Base-by-base conservation (phyloP, 2,113 vertebrate genomes). In the Microtus montanus region DNA sequence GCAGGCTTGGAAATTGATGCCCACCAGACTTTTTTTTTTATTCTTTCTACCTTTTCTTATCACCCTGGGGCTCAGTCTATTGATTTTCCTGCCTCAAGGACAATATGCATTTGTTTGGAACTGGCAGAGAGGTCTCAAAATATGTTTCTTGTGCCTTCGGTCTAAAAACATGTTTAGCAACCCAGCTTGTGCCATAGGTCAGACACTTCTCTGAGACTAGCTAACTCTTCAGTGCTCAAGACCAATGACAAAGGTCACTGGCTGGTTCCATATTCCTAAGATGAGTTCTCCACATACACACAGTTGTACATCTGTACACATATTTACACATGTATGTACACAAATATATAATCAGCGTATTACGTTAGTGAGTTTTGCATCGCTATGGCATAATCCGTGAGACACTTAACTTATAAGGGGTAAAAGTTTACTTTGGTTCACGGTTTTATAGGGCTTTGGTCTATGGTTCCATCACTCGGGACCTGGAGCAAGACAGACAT, bases 121-220 rank as follows among this genome's bases (percentile, higher is more conserved):
- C 49, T 86, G 1, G 17, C 41, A 73, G 63, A 64, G 26, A 95
- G 66, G 11, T 38, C 79, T 95, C 41, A 49, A 87, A 68, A 83
- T 41, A 82, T 28, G 35, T 41, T 64, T 8, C 30, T 64, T 70
- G 20, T 41, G 19, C 24, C n/a, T 90, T 47, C 5, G 73, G 26
- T 74, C 64, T 58, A 58, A 89, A 74, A 49, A n/a, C 26, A 70
- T 30, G 15, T 90, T 28, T 93, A 68, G 63, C 63, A 7, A 35
- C 10, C 1, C 63, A 11, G 28, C 9, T 68, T 38, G 61, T 66
- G 61, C 24, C 14, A 8, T 44, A 84, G 82, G 7, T 1, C 14
- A 44, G 61, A 64, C 28, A 68, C 17, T 35, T 85, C 83, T 12
- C 7, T 33, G 63, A 47, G 63, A 20, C 33, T 6, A 68, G 41